Evolutionary conservation across 2,113 vertebrate species (phyloP).

Genomic region (Hydrochoerus hydrochaeris): DNA sequence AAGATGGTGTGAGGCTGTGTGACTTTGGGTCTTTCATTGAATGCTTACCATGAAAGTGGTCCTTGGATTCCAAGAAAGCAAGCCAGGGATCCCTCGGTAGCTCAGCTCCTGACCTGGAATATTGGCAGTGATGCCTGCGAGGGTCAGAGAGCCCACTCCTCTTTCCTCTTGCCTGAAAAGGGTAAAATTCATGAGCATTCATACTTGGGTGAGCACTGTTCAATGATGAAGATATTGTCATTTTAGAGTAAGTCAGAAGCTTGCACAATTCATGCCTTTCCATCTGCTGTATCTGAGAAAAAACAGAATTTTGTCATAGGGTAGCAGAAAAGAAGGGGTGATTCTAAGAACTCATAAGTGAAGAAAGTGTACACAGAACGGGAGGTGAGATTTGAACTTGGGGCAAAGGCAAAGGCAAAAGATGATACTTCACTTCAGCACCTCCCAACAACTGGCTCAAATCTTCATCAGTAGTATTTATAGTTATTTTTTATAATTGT

Average conservation of each 20-base stretch:
- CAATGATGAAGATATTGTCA: too few species aligned
- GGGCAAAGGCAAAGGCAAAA: not conserved
- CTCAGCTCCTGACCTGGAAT: fast-evolving
- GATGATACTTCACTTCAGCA: fast-evolving
- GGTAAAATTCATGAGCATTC: not conserved
- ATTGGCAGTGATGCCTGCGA: fast-evolving
- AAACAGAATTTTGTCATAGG: not conserved
- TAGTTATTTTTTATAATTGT: not conserved
- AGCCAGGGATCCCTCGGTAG: not conserved
- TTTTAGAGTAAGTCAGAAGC: not conserved
- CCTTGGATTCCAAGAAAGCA: not conserved
- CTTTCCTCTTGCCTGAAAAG: fast-evolving
- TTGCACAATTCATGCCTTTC: not conserved
- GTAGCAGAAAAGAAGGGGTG: not conserved
- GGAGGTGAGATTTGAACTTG: not conserved
- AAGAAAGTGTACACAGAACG: not conserved
- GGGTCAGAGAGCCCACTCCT: not conserved
- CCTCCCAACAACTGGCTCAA: not conserved
- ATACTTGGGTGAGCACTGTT: not conserved
- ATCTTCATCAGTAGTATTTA: not conserved
- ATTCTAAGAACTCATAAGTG: not conserved
- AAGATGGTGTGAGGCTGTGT: not conserved
- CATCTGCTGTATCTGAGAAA: not conserved
- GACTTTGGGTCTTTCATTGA: not conserved
- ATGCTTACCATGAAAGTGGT: not conserved